Base-by-base conservation (phyloP, 2,888 invertebrate species). In the Trissoscelio sp. region DNA sequence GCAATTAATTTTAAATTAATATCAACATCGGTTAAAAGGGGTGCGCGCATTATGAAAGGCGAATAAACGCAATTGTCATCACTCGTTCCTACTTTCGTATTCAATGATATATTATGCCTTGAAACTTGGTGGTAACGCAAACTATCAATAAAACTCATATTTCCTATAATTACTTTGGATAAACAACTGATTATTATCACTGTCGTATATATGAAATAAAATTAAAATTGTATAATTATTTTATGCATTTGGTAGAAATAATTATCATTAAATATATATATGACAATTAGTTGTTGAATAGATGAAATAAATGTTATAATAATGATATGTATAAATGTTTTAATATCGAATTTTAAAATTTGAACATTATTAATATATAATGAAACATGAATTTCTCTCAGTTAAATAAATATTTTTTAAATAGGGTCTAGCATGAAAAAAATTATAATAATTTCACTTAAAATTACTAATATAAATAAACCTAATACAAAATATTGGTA, bases 1-100 rank as follows among this genome's bases (percentile, higher is more conserved):
- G 86, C 87, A 88, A 90, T 90, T 90, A 90, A 90, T 90, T 89
- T 85, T 84, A 87, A 89, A 89, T 88, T 88, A 86, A 88, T 87
- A 83, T 86, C 85, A 85, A 85, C 86, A 83, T 84, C 62, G 72
- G 37, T 44, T 64, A 31, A 60, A 55, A 73, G 67, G 73, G 62
- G 37, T 20, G 28, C 5, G 24, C 20, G 22, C 37, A 28, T 51
- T 55, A 44, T 66, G 53, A 31, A 37, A 53, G 20, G 14, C 42
- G 55, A 66, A 75, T 60, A 31, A 72, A 24, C 44, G 16, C 57
- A 58, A 75, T 80, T 73, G 79, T 69, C 69, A 62, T 53, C 20
- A 31, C 51, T 67, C 16, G 60, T 67, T 57, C 22, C 16, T 37
- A 12, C 24, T 20, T 69, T 24, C 12, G 2, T 4, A 34, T 22